Evolutionary conservation across 2,888 invertebrate species (phyloP).

Genomic region (Sarcophaga rosellei): DNA sequence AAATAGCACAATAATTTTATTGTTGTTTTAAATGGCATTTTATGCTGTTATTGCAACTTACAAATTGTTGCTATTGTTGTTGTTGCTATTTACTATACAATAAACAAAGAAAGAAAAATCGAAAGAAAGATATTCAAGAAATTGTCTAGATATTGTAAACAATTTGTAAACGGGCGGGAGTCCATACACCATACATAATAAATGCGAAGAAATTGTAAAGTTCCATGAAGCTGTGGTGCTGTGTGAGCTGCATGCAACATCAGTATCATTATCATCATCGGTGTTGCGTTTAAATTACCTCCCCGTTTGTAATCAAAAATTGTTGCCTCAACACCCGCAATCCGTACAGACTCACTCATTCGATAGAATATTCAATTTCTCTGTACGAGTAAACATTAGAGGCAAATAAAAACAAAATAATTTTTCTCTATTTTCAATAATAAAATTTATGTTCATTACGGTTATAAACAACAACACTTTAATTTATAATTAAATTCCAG

Average conservation of each 20-base stretch:
- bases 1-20: slow-evolving; percentile 43
- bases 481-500: background rate
- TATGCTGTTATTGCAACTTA: slow-evolving; percentile 53
- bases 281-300: slow-evolving; percentile 57
- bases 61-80: slow-evolving; percentile 17
- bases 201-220: slow-evolving; percentile 16
- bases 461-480: slow-evolving; percentile 6
- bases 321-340: slow-evolving; percentile 37
- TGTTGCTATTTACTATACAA: too few relatives aligned
- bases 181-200: background rate
- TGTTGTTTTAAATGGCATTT: slow-evolving; percentile 53
- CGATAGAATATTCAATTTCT: slow-evolving; percentile 4
- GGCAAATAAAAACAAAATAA: background rate
- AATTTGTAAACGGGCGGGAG: slow-evolving; percentile 1
- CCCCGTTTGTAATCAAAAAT: slow-evolving; percentile 46
- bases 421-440: background rate
- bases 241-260: background rate
- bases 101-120: too few relatives aligned
- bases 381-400: background rate
- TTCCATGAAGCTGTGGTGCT: slow-evolving; percentile 18
- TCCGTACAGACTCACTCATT: too few relatives aligned
- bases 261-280: slow-evolving; percentile 6
- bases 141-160: too few relatives aligned
- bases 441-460: slow-evolving; percentile 34
- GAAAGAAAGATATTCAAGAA: too few relatives aligned